Conservation (phyloP, 2,888 invertebrate genomes). For the Caenorhabditis doughertyi region DNA sequence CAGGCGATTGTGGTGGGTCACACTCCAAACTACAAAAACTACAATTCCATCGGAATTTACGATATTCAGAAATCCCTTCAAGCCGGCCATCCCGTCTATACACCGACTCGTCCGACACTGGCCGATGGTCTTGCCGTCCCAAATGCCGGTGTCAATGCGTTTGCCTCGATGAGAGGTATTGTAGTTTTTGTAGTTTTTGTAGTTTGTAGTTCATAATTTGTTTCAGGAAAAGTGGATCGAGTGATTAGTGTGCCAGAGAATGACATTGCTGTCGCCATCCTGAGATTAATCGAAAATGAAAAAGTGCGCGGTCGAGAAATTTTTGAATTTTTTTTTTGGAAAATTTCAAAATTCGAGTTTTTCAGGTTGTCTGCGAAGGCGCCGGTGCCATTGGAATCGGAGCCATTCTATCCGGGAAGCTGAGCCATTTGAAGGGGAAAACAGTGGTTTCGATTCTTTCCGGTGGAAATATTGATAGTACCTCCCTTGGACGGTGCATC, state of each 20-base stretch:
- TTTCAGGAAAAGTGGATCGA: slow-evolving; percentile 86
- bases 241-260: slow-evolving; percentile 83
- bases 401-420: slow-evolving; percentile 89
- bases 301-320: slow-evolving; percentile 62
- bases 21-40: neutral
- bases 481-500: slow-evolving; percentile 84
- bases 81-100: slow-evolving; percentile 87
- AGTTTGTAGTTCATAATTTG: neutral
- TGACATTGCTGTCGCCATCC: slow-evolving; percentile 84
- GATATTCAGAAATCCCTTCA: slow-evolving; percentile 85
- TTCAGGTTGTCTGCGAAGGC: slow-evolving; percentile 91
- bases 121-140: slow-evolving; percentile 94
- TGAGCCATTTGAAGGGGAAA: slow-evolving; percentile 82
- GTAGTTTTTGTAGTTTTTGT: neutral
- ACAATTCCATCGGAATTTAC: too few species aligned
- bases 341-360: neutral
- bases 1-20: slow-evolving; percentile 87
- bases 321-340: neutral
- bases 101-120: slow-evolving; percentile 88
- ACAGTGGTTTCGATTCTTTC: slow-evolving; percentile 84
- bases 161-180: slow-evolving; percentile 87
- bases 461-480: slow-evolving; percentile 85
- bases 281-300: slow-evolving; percentile 83
- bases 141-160: slow-evolving; percentile 91
- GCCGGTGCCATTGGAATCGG: slow-evolving; percentile 92